A percentile compares a stretch with the other conserved stretches of the same genome.
These are phyloP conservation scores for Dyspetes luteomarginatus DNA, from an alignment of 2,888 invertebrate genomes.

Conservation along the genomic window DNA sequence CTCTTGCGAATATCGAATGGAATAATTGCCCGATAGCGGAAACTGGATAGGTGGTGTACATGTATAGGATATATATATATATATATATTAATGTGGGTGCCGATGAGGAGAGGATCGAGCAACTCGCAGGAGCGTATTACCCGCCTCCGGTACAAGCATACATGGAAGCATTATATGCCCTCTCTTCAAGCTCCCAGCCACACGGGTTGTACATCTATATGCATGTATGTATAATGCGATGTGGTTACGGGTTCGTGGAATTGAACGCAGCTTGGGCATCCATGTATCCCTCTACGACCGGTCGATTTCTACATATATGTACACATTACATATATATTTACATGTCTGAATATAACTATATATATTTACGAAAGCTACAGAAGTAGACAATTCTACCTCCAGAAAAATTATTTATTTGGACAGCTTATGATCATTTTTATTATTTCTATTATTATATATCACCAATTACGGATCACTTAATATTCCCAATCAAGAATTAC, in stretches of 20 bases:
- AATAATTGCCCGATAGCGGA: constrained; percentile 64
- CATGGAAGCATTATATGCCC: neutral
- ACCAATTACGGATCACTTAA: too few species aligned
- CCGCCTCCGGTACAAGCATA: constrained; percentile 23
- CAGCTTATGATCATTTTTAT: too few species aligned
- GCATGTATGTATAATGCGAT: neutral
- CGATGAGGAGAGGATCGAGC: constrained; percentile 16
- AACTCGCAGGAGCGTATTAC: constrained; percentile 43
- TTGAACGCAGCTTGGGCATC: constrained; percentile 29
- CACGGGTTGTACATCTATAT: neutral
- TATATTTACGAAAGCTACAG: neutral
- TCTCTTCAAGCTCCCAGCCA: neutral
- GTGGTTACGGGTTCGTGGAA: constrained; percentile 13
- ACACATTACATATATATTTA: neutral
- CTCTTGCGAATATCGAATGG: constrained; percentile 56
- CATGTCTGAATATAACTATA: neutral
- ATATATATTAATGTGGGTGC: neutral
- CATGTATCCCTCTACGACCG: constrained; percentile 20
- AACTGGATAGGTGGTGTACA: constrained; percentile 43
- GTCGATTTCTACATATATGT: constrained; percentile 11
- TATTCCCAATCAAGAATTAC: too few species aligned
- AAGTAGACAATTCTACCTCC: too few species aligned
- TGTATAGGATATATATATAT: neutral
- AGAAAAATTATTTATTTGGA: too few species aligned
- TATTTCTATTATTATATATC: too few species aligned